Percentiles rank a stretch among this genome's conserved stretches.
Conservation (phyloP, 2,888 invertebrate species). For the Leucophenga maculata region DNA sequence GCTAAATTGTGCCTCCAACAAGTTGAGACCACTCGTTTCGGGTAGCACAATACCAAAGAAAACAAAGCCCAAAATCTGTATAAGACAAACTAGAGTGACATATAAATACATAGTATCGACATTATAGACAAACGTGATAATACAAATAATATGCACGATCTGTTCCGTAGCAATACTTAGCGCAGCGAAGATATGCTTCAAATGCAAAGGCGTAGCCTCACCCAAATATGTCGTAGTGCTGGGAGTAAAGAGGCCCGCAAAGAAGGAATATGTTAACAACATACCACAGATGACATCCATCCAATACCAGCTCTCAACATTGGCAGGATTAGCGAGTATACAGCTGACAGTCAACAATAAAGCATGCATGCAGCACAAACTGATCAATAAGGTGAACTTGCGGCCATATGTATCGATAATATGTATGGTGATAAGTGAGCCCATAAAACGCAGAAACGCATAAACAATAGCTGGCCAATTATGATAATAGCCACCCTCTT, state of each 20-base stretch:
- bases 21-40: slow-evolving; percentile 48
- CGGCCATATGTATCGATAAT: slow-evolving; percentile 54
- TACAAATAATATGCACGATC: slow-evolving; percentile 52
- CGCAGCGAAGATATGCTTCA: slow-evolving; percentile 54
- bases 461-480: slow-evolving; percentile 48
- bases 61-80: slow-evolving; percentile 43
- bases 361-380: slow-evolving; percentile 50
- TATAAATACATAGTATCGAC: slow-evolving; percentile 35
- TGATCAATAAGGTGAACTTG: slow-evolving; percentile 46
- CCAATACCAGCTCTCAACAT: slow-evolving; percentile 24
- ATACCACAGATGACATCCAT: slow-evolving; percentile 46
- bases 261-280: slow-evolving; percentile 55
- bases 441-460: slow-evolving; percentile 52
- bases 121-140: slow-evolving; percentile 29
- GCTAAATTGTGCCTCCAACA: slow-evolving; percentile 48
- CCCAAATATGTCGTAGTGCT: slow-evolving; percentile 57
- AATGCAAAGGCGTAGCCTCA: slow-evolving; percentile 60
- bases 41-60: slow-evolving; percentile 46
- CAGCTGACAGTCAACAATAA: slow-evolving; percentile 53
- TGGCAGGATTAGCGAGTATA: slow-evolving; percentile 31
- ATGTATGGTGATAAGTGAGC: slow-evolving; percentile 39
- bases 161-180: slow-evolving; percentile 57
- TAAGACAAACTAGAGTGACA: slow-evolving; percentile 48
- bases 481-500: too few relatives aligned
- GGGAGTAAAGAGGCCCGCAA: slow-evolving; percentile 55